These are phyloP conservation scores for Cyphomyrus discorhynchus DNA, from an alignment of 2,113 vertebrate genomes.

Conservation along the genomic window DNA sequence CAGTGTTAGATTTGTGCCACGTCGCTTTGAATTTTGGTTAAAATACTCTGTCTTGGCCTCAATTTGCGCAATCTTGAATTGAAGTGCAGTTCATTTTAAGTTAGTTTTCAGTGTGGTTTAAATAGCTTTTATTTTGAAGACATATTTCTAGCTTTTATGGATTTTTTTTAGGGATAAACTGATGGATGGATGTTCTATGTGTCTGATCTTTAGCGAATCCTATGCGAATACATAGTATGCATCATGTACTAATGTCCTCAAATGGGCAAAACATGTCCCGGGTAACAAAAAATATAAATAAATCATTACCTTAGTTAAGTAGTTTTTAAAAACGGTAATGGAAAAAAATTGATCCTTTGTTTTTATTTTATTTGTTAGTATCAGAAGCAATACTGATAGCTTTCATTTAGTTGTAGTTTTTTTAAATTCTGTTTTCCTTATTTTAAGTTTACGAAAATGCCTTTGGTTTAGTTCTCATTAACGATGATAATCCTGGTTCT, in stretches of 20 bases:
- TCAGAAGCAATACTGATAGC: not conserved
- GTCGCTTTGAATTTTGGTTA: not conserved
- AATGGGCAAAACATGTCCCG: not conserved
- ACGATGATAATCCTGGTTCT: not conserved
- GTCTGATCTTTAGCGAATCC: not conserved
- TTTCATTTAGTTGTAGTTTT: not conserved
- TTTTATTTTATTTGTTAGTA: not conserved
- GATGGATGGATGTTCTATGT: not conserved
- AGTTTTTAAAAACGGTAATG: not conserved
- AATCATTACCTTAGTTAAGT: not conserved
- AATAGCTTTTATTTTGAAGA: not conserved
- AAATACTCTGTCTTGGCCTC: not conserved
- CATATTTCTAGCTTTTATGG: not conserved
- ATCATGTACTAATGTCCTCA: not conserved
- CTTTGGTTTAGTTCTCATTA: not conserved
- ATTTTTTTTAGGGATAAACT: not conserved
- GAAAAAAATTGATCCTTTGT: not conserved
- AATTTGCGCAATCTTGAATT: not conserved
- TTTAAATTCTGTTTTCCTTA: not conserved
- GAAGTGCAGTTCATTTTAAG: not conserved
- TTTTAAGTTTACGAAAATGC: not conserved
- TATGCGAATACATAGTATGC: not conserved
- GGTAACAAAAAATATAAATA: not conserved
- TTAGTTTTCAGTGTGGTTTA: not conserved
- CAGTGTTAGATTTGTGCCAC: not conserved